Evolutionary conservation across 2,113 vertebrate genomes (phyloP).

Genomic region (Haemorhous mexicanus): DNA sequence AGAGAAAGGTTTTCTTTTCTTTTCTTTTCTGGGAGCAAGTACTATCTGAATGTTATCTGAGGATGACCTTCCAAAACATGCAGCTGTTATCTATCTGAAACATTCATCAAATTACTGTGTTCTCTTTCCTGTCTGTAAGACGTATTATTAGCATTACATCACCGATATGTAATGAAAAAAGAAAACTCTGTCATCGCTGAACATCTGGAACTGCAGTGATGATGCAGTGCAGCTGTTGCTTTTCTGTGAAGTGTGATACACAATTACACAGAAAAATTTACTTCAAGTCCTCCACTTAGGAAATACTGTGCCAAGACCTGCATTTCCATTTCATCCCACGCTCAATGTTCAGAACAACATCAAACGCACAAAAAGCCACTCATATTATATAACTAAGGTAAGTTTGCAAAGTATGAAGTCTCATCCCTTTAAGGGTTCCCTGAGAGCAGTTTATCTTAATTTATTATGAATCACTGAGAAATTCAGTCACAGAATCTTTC

Average conservation of each 20-base stretch:
- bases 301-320: not conserved
- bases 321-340: not conserved
- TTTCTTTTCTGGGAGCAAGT: not conserved
- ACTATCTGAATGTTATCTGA: not conserved
- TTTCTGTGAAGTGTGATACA: not conserved
- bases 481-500: not conserved
- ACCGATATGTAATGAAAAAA: conserved; percentile 9
- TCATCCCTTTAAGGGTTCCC: not conserved
- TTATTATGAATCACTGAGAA: not conserved
- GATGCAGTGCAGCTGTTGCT: not conserved
- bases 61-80: not conserved
- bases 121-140: not conserved
- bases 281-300: not conserved
- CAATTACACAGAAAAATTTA: not conserved
- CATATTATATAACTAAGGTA: not conserved
- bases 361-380: not conserved
- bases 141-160: not conserved
- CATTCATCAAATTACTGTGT: not conserved
- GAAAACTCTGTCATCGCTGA: not conserved
- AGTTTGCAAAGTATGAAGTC: not conserved
- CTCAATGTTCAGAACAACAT: not conserved
- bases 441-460: not conserved
- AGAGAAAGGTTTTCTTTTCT: not conserved
- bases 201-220: conserved; percentile 7
- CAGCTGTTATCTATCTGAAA: not conserved